Percentiles rank a stretch among this genome's conserved stretches.
Conservation (phyloP, 2,113 vertebrate species). For the Xenus cinereus region DNA sequence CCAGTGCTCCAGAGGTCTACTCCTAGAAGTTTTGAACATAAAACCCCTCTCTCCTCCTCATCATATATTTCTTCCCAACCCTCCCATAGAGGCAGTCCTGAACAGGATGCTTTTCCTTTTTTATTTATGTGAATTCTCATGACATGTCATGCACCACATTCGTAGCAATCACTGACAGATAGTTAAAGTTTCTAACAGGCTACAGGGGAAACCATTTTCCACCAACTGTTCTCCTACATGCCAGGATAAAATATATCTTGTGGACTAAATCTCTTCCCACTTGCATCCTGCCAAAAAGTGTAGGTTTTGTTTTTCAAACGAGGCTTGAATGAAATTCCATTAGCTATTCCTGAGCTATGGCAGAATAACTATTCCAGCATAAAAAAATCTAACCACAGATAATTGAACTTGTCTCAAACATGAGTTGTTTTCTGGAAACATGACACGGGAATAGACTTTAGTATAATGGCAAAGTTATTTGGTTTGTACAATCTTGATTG, state of each 20-base stretch:
- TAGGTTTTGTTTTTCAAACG: constrained; percentile 7
- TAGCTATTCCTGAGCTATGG: constrained; percentile 46
- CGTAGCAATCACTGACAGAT: constrained; percentile 54
- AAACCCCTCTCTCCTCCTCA: background rate
- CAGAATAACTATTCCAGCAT: background rate
- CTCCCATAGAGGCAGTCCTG: background rate
- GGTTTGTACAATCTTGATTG: constrained; percentile 2
- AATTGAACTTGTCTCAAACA: constrained; percentile 44
- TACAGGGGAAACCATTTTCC: constrained; percentile 63
- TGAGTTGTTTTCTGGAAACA: constrained; percentile 28
- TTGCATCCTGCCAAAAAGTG: constrained; percentile 43
- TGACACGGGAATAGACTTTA: constrained; percentile 15
- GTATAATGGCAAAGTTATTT: background rate
- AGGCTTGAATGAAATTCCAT: constrained; percentile 61
- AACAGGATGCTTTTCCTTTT: constrained; percentile 39
- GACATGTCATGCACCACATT: constrained; percentile 43
- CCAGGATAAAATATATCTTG: constrained; percentile 57
- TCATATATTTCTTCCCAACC: constrained; percentile 25
- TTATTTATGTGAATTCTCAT: constrained; percentile 57
- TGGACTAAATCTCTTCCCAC: constrained; percentile 58
- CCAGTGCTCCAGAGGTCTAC: background rate
- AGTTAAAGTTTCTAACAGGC: constrained; percentile 62
- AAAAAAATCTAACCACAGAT: background rate
- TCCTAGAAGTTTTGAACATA: constrained; percentile 2
- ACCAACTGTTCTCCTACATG: constrained; percentile 48